phyloP scores from a whole-genome alignment of 2,113 vertebrate genomes.

The Agapornis roseicollis region DNA sequence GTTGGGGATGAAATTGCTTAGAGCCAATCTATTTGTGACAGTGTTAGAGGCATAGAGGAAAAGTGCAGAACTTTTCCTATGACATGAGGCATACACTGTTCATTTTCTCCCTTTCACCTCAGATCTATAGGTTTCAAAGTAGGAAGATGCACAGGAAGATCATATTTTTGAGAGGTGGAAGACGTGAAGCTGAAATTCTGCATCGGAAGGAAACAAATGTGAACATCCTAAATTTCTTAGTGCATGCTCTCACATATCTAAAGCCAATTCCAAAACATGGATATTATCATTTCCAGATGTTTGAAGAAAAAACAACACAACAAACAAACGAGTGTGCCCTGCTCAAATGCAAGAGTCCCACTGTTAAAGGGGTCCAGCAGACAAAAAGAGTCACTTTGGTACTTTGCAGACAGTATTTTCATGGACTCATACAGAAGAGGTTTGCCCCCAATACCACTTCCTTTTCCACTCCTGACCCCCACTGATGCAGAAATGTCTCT shows the following conservation, averaged over 20 bases:
- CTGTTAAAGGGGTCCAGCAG: background rate
- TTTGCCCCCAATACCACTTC: background rate
- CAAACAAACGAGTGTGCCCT: background rate
- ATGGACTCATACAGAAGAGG: background rate
- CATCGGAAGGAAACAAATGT: background rate
- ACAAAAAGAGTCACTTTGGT: background rate
- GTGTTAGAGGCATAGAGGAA: background rate
- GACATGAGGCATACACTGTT: rapidly evolving
- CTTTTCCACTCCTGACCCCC: background rate
- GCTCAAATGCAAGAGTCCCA: background rate
- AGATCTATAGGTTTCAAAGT: background rate
- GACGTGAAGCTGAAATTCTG: background rate
- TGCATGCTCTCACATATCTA: background rate
- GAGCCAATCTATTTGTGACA: background rate
- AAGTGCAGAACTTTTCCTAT: background rate
- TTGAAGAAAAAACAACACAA: background rate
- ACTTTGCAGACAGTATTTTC: background rate
- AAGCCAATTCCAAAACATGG: background rate
- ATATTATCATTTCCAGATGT: background rate
- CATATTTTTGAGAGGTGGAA: background rate
- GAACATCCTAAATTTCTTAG: background rate
- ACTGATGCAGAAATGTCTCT: background rate
- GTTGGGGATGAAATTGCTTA: background rate
- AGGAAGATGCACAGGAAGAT: background rate
- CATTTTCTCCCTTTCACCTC: background rate